Base-by-base conservation (phyloP, 1,140 invertebrate genomes). In the Philotrypesis tridentata region DNA sequence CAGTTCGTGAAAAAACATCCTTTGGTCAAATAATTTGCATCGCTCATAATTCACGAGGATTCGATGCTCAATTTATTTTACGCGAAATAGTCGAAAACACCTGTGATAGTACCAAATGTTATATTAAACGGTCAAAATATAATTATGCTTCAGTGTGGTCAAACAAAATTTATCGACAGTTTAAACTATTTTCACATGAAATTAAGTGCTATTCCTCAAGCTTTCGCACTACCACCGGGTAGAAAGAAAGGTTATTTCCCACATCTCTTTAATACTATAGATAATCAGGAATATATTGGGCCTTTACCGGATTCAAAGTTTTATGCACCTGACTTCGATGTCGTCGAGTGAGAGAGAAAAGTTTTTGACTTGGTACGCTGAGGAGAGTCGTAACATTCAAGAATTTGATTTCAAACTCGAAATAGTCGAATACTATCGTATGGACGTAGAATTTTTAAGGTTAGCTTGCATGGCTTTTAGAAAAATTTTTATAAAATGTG, bases 41-140 rank as follows among this genome's bases (percentile, higher is more conserved):
- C n/a, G n/a, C n/a, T n/a, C n/a, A n/a, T n/a, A n/a, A n/a, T n/a
- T n/a, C n/a, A n/a, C n/a, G n/a, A n/a, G 55, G n/a, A 60, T 60
- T 60, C 55, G 87, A 86, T 27, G 65, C 75, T 0, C 87, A 88
- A 74, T 89, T 88, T 80, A 79, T 88, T 68, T 68, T 87, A 65
- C 29, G 70, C 0, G 83, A 85, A 79, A 25, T 87, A 7, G 27
- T n/a, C 14, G 31, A 73, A 73, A 14, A 23, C 4, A 23, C 12
- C 25, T 23, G 84, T 8, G n/a, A 67, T 78, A 40, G 37, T 78
- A 31, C 84, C 85, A 5, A 63, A 80, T 2, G 2, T 88, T 33
- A 85, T 87, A 63, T 77, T 85, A 29, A 81, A 74, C 1, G 85
- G 85, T 0, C 84, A 82, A 65, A 86, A 82, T 43, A 85, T 85